Evolutionary conservation across 1,140 invertebrate genomes (phyloP).

Genomic region (Drosophila nebulosa): DNA sequence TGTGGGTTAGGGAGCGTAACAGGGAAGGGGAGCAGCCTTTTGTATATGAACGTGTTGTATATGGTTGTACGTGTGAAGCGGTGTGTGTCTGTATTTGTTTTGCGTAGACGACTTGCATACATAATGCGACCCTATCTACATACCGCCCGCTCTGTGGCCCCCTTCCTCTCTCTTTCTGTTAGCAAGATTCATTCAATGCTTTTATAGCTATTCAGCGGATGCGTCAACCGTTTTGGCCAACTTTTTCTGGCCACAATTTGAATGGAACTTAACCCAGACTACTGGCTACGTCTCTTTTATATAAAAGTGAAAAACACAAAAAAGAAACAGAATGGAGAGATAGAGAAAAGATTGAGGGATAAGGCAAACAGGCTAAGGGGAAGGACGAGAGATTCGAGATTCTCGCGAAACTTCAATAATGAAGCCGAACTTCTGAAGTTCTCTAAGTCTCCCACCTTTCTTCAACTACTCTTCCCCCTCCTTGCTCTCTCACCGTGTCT

Average conservation of each 20-base stretch:
- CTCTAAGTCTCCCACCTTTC: not conserved
- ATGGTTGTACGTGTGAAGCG: conserved; percentile 17
- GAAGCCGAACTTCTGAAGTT: not conserved
- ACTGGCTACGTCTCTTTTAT: conserved; percentile 34
- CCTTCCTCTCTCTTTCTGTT: conserved; percentile 16
- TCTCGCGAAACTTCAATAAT: not conserved
- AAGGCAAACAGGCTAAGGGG: not conserved
- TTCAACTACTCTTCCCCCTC: not conserved
- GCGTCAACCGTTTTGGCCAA: conserved; percentile 70
- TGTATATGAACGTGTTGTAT: conserved; percentile 32
- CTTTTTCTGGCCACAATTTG: conserved; percentile 36
- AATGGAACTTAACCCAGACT: conserved; percentile 9
- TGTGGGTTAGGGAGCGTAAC: not conserved
- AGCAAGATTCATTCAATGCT: conserved; percentile 66
- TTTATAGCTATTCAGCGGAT: conserved; percentile 74
- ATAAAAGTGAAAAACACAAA: conserved; percentile 5
- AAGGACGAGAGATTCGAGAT: not conserved
- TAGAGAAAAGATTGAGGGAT: not conserved
- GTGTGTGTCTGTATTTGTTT: conserved; percentile 54
- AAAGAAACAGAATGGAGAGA: not conserved
- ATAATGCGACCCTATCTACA: conserved; percentile 42
- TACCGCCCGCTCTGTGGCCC: not conserved
- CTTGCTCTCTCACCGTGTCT: not conserved
- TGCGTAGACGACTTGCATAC: conserved; percentile 75
- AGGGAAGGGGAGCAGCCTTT: not conserved